Evolutionary conservation across 1,140 invertebrate species (phyloP).

Genomic region (Potamilus streckersoni): DNA sequence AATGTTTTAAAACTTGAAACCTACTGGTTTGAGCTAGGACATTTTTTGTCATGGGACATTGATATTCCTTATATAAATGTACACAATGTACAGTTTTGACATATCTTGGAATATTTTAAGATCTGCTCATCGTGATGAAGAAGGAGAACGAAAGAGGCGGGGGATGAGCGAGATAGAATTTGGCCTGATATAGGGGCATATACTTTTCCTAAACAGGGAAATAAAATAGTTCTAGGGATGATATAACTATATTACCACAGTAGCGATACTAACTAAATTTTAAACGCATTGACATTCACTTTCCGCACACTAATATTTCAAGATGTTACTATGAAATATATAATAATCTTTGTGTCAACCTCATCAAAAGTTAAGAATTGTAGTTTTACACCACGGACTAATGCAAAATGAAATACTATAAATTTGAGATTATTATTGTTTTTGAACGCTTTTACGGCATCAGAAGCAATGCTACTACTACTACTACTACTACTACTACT

Average conservation of each 20-base stretch:
- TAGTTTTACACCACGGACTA: too few relatives aligned
- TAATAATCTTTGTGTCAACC: too few relatives aligned
- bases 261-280: too few relatives aligned
- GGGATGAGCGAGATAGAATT: conserved; percentile 17
- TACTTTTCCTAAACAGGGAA: background rate
- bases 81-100: too few relatives aligned
- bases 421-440: conserved; percentile 1
- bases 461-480: too few relatives aligned
- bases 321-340: conserved; percentile 2
- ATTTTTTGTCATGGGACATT: background rate
- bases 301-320: conserved; percentile 9
- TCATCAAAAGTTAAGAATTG: conserved; percentile 5
- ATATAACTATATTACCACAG: too few relatives aligned
- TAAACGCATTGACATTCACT: background rate
- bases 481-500: too few relatives aligned
- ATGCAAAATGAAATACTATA: background rate
- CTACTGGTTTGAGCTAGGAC: background rate
- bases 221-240: too few relatives aligned
- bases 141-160: background rate
- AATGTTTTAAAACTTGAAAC: too few relatives aligned
- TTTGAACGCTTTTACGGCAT: conserved; percentile 14
- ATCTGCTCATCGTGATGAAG: too few relatives aligned
- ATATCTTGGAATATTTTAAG: too few relatives aligned
- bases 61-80: background rate
- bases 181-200: too few relatives aligned